Evolutionary conservation across 92 coral and sea anemone genomes (phyloP), one percentile per base, ranked within the genome.

Genomic region (Zoanthus solanderi): DNA sequence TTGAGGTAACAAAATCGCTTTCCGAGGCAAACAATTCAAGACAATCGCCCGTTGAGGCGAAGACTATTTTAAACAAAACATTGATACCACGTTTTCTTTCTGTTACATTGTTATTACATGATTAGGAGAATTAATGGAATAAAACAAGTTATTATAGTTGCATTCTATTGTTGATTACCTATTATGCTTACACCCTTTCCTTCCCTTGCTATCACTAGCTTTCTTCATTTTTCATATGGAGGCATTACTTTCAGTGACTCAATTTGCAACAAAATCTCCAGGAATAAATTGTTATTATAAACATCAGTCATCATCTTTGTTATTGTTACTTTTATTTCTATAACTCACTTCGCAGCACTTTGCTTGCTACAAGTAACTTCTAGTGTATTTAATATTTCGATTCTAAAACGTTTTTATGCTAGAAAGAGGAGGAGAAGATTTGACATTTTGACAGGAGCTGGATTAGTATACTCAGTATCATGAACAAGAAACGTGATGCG

Each of bases 201-300:
- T 77, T 77, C 83, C 83, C 56, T 77, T 77, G 83, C 83, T 77
- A 77, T 77, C 65, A 77, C 65, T 77, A 77, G 83, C 83, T 77
- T 76, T 76, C 82, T 76, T 76, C 82, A 44, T 44, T 37, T 37
- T 37, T 76, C 60, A 44, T 76, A 44, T 44, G 28, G 60, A 37
- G n/a, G 81, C 56, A 65, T 65, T 65, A 65, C 71, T 65, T 65
- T 65, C 71, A 47, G 52, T 47, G 52, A 71, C 50, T 71, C 76
- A 71, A 71, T 42, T 50, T 50, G 76, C 76, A 71, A 71, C 76
- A 71, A 71, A 71, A 71, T 71, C 52, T 71, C 76, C 76, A 71
- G 74, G 32, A 68, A 68, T 68, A 68, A 68, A 68, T 68, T 68
- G 74, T 68, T 68, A 0, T 68, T 17, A 68, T 68, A 68, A 68